These are phyloP conservation scores for Axis porcinus DNA, from an alignment of 2,113 vertebrate genomes.

Conservation along the genomic window DNA sequence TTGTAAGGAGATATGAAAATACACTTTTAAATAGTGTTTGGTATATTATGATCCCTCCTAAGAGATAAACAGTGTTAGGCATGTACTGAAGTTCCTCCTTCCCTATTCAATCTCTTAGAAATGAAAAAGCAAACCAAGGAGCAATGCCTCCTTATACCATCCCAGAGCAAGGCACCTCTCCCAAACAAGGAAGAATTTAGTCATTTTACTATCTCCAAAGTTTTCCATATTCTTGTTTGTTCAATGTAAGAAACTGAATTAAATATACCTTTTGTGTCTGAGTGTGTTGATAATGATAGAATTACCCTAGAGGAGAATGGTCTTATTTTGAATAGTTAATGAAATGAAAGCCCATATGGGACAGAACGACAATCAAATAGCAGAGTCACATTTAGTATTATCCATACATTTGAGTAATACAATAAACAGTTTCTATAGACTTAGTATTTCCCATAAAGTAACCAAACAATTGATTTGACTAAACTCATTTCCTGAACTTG, in stretches of 20 bases:
- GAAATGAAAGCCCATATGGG: not conserved
- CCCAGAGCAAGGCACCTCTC: not conserved
- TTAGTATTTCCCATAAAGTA: slow-evolving; percentile 2
- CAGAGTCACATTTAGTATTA: slow-evolving; percentile 1
- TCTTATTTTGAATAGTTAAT: not conserved
- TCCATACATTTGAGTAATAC: not conserved
- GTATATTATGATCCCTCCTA: not conserved
- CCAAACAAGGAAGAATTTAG: not conserved
- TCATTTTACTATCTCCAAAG: not conserved
- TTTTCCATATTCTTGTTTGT: not conserved
- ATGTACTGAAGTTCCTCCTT: not conserved
- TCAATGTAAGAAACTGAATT: not conserved
- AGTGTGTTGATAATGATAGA: slow-evolving; percentile 10
- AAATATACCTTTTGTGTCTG: not conserved
- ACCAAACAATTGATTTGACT: not conserved
- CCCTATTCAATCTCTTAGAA: not conserved
- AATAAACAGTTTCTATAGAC: not conserved
- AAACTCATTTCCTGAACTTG: slow-evolving; percentile 8
- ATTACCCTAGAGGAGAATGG: not conserved
- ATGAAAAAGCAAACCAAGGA: not conserved
- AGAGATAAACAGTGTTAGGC: not conserved
- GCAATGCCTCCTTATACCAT: not conserved
- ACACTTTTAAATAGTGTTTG: not conserved
- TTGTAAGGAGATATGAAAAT: slow-evolving; percentile 20
- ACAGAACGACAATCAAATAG: not conserved